These are phyloP conservation scores for Cydia fagiglandana DNA, from an alignment of 1,140 invertebrate genomes.

Conservation along the genomic window DNA sequence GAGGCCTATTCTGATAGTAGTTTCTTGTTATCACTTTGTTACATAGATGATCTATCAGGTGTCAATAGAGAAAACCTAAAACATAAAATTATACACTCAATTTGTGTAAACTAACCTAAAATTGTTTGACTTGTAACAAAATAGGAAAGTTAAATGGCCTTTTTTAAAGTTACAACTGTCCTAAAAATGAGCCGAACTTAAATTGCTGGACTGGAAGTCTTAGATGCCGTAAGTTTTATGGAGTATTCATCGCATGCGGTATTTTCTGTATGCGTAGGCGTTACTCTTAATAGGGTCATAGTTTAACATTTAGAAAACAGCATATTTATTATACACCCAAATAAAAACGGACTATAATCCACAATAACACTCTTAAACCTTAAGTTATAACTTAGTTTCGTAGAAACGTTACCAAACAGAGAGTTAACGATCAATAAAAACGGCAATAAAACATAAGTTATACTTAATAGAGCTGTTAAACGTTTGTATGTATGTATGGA, in stretches of 20 bases:
- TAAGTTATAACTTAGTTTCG: slow-evolving; percentile 32
- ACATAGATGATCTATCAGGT: too few species aligned
- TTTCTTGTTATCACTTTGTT: too few species aligned
- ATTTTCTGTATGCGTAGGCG: neutral
- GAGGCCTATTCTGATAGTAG: too few species aligned
- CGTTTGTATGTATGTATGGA: slow-evolving; percentile 25
- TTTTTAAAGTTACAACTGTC: too few species aligned
- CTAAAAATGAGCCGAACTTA: too few species aligned
- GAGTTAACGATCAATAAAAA: slow-evolving; percentile 41
- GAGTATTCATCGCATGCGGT: neutral
- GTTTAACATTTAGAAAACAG: neutral
- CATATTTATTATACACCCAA: slow-evolving; percentile 7
- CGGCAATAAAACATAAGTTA: slow-evolving; percentile 39
- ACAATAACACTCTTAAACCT: slow-evolving; percentile 16
- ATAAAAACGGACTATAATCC: slow-evolving; percentile 11
- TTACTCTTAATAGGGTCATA: neutral
- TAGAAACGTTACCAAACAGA: slow-evolving; percentile 30
- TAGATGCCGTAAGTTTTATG: too few species aligned
- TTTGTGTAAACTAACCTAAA: too few species aligned
- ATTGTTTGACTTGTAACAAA: too few species aligned
- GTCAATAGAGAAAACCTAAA: too few species aligned
- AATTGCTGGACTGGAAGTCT: too few species aligned
- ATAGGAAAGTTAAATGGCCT: too few species aligned
- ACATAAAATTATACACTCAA: too few species aligned
- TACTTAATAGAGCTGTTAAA: slow-evolving; percentile 37